A percentile compares a stretch with the other conserved stretches of the same genome.
These are phyloP conservation scores for Graphium colonna DNA, from an alignment of 2,888 invertebrate genomes.

Conservation along the genomic window DNA sequence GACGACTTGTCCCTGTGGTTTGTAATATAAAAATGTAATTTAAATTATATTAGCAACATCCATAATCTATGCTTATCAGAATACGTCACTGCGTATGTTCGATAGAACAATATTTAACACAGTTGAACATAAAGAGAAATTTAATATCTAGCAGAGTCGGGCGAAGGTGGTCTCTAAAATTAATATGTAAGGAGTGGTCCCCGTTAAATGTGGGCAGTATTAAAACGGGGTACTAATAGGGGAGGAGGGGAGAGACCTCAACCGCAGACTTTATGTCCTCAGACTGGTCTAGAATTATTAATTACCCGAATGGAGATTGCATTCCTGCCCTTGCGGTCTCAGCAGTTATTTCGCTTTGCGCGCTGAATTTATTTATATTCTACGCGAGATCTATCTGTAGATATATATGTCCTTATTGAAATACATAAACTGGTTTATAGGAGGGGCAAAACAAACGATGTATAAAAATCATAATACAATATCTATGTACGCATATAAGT, in stretches of 20 bases:
- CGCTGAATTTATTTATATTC: conserved; percentile 16
- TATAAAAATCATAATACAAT: too few relatives aligned
- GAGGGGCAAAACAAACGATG: too few relatives aligned
- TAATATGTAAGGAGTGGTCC: conserved; percentile 68
- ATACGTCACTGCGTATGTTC: too few relatives aligned
- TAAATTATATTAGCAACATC: too few relatives aligned
- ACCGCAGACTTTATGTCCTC: conserved; percentile 73
- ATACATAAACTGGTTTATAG: too few relatives aligned
- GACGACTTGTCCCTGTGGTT: too few relatives aligned
- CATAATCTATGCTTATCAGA: too few relatives aligned
- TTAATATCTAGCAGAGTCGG: conserved; percentile 28
- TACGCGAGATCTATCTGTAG: too few relatives aligned
- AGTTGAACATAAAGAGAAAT: conserved; percentile 1
- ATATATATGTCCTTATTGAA: too few relatives aligned
- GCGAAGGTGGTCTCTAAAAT: conserved; percentile 47
- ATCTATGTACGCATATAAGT: too few relatives aligned
- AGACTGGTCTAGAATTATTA: conserved; percentile 75
- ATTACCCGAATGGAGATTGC: conserved; percentile 73
- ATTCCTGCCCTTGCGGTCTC: conserved; percentile 59
- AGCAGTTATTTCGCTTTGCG: conserved; percentile 34
- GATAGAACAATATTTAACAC: too few relatives aligned
- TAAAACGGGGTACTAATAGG: conserved; percentile 68
- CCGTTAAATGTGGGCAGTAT: conserved; percentile 67
- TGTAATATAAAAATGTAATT: too few relatives aligned
- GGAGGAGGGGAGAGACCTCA: conserved; percentile 43